These are phyloP conservation scores for Octodon degus DNA, from an alignment of 2,113 vertebrate genomes.

Conservation along the genomic window DNA sequence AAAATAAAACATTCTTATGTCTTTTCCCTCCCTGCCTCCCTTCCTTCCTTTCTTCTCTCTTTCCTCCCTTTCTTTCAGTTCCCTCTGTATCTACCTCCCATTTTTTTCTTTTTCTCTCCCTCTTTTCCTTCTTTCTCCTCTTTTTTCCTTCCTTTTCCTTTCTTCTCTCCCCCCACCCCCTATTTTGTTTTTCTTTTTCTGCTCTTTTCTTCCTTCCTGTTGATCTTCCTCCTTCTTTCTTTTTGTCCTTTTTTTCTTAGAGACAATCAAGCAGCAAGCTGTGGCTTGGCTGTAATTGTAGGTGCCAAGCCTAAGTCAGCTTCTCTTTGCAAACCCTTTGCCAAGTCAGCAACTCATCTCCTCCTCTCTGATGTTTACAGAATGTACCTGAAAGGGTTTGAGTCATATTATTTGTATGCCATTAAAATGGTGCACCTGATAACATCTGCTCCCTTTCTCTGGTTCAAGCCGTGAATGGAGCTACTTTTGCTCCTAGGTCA, in stretches of 20 bases:
- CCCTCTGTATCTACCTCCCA: too few species aligned
- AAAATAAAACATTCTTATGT: neutral
- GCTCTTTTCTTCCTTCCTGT: neutral
- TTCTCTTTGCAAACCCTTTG: slow-evolving; percentile 33
- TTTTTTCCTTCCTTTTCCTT: neutral
- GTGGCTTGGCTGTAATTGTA: slow-evolving; percentile 63
- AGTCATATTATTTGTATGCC: slow-evolving; percentile 61
- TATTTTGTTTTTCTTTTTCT: accelerated
- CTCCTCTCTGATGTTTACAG: slow-evolving; percentile 12
- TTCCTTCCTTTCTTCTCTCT: neutral
- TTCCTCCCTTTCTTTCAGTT: too few species aligned
- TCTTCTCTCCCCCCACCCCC: neutral
- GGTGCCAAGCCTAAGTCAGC: slow-evolving; percentile 66
- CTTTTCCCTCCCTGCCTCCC: neutral
- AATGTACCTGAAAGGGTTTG: slow-evolving; percentile 61
- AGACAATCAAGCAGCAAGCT: slow-evolving; percentile 51
- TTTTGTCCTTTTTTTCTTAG: neutral
- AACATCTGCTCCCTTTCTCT: slow-evolving; percentile 70
- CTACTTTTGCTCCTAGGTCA: slow-evolving; percentile 25
- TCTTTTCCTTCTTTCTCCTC: neutral
- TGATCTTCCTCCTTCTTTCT: accelerated
- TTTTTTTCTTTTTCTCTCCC: neutral
- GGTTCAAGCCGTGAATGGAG: slow-evolving; percentile 47
- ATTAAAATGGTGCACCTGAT: slow-evolving; percentile 68
- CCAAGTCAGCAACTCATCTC: slow-evolving; percentile 48